Base-by-base conservation (phyloP, 2,113 vertebrate species). In the Clarias macrocephalus region DNA sequence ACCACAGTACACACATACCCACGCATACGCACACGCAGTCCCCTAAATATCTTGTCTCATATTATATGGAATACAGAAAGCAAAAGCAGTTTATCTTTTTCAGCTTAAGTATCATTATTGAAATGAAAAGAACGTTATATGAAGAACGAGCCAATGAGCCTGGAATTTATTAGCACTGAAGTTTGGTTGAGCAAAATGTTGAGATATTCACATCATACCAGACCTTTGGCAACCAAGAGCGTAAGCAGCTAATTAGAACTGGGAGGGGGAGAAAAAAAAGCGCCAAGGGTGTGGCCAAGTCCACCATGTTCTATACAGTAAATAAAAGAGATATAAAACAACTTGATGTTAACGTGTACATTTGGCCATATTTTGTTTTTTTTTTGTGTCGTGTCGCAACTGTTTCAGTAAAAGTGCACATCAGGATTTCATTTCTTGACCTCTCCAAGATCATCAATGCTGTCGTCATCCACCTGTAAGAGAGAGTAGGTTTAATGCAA, bases 391-490 rank as follows among this genome's bases (percentile, higher is more conserved):
- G 93, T 91, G 94, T 95, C 91, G 91, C 95, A 95, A 93, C 91
- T 89, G 84, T 93, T 95, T 93, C 93, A 94, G 95, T 96, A 95
- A 96, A 97, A 96, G 96, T 94, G 95, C 95, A 96, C 89, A 91
- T 93, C 94, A 93, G 93, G 91, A 92, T 90, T 93, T 99, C 96
- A 99, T 95, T 99, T 99, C 95, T 99, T 99, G 19, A 99, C 98
- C 96, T 99, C 98, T 91, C 98, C 98, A 83, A 99, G 96, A 91
- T 99, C 98, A 89, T 99, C 98, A 3, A 99, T 99, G 96, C 97
- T 99, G 90, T 99, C 98, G 82, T 99, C 98, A 88, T 99, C 98
- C 93, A 99, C 98, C 98, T 99, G 62, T 16, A 89, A 52, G 10
- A 92, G 68, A 90, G 72, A 56, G 5, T 57, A 25, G 25, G 16